Evolutionary conservation across 2,888 invertebrate genomes (phyloP), one percentile per base, ranked within the genome.

Genomic region (Stenoptilia bipunctidactyla): DNA sequence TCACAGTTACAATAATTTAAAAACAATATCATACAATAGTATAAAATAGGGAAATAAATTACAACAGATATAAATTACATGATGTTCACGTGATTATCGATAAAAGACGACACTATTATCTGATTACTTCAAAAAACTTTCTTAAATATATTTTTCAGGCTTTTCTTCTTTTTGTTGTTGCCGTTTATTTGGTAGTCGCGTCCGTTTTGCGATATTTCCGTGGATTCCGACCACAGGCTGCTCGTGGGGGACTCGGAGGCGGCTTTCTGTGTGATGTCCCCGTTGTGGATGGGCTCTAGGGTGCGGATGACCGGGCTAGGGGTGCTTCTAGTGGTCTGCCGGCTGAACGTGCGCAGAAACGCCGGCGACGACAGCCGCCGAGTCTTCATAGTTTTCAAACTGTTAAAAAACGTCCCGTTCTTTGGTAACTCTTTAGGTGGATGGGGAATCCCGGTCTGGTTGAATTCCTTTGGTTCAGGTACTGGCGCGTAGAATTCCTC

Each of bases 61-160:
- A 45, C 45, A 45, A 42, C 40, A 45, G 43, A 38, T 30, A 38
- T 36, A 41, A n/a, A 39, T 44, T 44, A 35, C 14, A 40, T 14
- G 15, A 36, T 9, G 14, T 15, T 41, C 15, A 37, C 38, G 37
- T 33, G 38, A 37, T 36, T 39, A n/a, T 15, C 27, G 40, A 8
- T 15, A 12, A 14, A 38, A 25, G 40, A 48, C 49, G 53, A 48
- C 44, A 58, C 42, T 52, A 54, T 58, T 49, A 20, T 20, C 8
- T 20, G 20, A 20, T 20, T 20, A 8, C 8, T 8, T 88, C 85
- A 91, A 85, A 93, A 93, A 63, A 93, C 89, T 85, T 92, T 92
- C 55, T 89, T 92, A 61, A 92, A 87, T 65, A 93, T 88, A 72
- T 89, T 90, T 66, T 90, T 92, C 50, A 93, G 85, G 57, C 90